These are phyloP conservation scores for Unio pictorum DNA, from an alignment of 2,888 invertebrate genomes.

Conservation along the genomic window DNA sequence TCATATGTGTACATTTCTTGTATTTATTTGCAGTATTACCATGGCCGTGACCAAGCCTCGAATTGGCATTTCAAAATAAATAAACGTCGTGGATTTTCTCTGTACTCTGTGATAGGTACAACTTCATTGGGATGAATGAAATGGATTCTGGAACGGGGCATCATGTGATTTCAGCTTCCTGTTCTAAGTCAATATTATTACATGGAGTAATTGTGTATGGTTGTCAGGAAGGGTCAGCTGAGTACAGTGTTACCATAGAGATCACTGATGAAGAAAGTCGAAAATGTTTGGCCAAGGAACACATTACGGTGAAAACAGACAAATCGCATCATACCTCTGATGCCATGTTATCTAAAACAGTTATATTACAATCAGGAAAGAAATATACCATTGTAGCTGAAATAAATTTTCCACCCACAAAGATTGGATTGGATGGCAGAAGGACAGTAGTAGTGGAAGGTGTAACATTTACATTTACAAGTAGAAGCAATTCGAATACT, in stretches of 20 bases:
- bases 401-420: conserved; percentile 21
- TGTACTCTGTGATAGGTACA: conserved; percentile 20
- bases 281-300: neutral
- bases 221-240: conserved; percentile 15
- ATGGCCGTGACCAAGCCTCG: conserved; percentile 17
- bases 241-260: conserved; percentile 13
- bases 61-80: conserved; percentile 21
- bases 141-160: conserved; percentile 7
- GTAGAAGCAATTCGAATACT: conserved; percentile 7
- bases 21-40: conserved; percentile 1
- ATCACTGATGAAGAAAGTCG: neutral
- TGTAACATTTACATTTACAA: conserved; percentile 17
- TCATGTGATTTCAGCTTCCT: conserved; percentile 15
- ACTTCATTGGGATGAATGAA: conserved; percentile 19
- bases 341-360: conserved; percentile 13
- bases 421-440: conserved; percentile 17
- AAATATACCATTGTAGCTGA: conserved; percentile 10
- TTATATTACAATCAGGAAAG: conserved; percentile 11
- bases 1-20: too few relatives aligned
- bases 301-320: conserved; percentile 11
- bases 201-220: conserved; percentile 28
- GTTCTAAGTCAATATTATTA: conserved; percentile 17
- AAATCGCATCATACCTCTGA: conserved; percentile 19
- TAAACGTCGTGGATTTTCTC: conserved; percentile 16
- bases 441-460: conserved; percentile 11